These are phyloP conservation scores for Hirudo medicinalis DNA, from an alignment of 1,140 invertebrate genomes.

Conservation along the genomic window DNA sequence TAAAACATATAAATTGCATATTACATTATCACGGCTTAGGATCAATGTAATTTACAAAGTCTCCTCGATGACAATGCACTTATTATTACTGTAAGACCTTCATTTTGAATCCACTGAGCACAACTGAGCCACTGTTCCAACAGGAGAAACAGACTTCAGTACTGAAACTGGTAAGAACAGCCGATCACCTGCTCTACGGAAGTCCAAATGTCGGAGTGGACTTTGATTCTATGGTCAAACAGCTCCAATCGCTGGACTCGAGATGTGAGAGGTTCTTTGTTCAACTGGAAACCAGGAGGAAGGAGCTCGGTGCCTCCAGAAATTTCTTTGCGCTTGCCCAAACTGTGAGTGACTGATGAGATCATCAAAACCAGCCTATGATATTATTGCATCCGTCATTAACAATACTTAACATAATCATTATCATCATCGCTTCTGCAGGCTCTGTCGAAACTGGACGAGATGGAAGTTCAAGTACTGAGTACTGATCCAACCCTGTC, in stretches of 20 bases:
- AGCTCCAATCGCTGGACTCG: conserved; percentile 59
- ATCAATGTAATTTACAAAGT: too few species aligned
- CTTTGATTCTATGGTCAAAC: conserved; percentile 47
- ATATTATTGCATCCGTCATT: too few species aligned
- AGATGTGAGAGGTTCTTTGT: conserved; percentile 59
- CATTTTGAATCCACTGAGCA: too few species aligned
- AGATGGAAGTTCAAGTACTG: conserved; percentile 60
- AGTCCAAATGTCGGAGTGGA: conserved; percentile 49
- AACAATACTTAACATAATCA: background rate
- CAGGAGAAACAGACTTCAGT: conserved; percentile 60
- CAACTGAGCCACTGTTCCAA: background rate
- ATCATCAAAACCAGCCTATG: background rate
- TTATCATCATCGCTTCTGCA: conserved; percentile 30
- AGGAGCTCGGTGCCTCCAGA: conserved; percentile 53
- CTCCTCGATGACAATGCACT: too few species aligned
- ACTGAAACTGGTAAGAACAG: conserved; percentile 61
- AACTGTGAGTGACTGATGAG: conserved; percentile 43
- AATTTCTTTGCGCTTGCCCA: conserved; percentile 61
- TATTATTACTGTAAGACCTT: too few species aligned
- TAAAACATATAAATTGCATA: too few species aligned
- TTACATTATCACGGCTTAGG: conserved; percentile 14
- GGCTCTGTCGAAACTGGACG: conserved; percentile 60
- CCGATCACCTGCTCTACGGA: conserved; percentile 58
- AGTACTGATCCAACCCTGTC: conserved; percentile 49
- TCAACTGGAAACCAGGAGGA: conserved; percentile 55